Evolutionary conservation across 2,113 vertebrate species (phyloP).

Genomic region (Lophochroa leadbeateri): DNA sequence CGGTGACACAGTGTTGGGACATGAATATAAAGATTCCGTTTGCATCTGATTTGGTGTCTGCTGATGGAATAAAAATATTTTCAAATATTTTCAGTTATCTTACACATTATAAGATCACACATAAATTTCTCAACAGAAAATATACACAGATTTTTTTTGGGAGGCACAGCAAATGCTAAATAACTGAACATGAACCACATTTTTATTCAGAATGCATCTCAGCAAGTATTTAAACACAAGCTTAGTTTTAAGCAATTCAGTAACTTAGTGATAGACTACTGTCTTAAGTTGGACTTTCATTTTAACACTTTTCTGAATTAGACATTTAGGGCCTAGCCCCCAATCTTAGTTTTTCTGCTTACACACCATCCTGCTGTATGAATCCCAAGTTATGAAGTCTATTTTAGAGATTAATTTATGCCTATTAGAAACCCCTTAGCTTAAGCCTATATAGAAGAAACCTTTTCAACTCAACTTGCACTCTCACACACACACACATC

Average conservation of each 20-base stretch:
- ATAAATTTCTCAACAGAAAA: neutral
- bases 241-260: neutral
- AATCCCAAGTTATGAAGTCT: neutral
- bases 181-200: neutral
- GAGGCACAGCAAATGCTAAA: neutral
- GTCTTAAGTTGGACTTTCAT: neutral
- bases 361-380: neutral
- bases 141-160: neutral
- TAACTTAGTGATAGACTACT: neutral
- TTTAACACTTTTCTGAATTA: neutral
- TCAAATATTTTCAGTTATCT: conserved; percentile 12
- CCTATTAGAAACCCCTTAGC: neutral
- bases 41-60: conserved; percentile 73
- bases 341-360: neutral
- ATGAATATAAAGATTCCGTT: conserved; percentile 74
- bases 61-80: conserved; percentile 59
- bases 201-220: neutral
- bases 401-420: neutral
- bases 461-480: neutral
- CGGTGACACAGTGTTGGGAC: conserved; percentile 66
- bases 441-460: neutral
- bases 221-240: neutral
- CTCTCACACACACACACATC: neutral
- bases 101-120: neutral
- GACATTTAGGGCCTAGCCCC: neutral